Evolutionary conservation across 1,140 invertebrate species (phyloP).

Genomic region (Adoxophyes honmai): DNA sequence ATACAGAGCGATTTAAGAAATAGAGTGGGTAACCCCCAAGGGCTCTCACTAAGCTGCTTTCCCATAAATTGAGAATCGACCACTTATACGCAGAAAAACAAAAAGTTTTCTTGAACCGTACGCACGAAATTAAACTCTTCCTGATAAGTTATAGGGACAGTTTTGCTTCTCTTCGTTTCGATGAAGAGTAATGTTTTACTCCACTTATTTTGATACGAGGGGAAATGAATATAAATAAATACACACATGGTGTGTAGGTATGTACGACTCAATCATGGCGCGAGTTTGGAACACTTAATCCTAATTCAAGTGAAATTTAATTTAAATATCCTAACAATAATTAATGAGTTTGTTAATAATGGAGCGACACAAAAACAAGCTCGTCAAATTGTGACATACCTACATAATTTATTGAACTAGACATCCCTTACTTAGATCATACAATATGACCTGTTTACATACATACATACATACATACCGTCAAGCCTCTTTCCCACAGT

Average conservation of each 20-base stretch:
- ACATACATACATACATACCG: too few species aligned
- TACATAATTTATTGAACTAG: too few species aligned
- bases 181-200: slow-evolving; percentile 8
- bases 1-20: slow-evolving; percentile 44
- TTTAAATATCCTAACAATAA: too few species aligned
- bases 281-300: slow-evolving; percentile 21
- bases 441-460: too few species aligned
- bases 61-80: slow-evolving; percentile 53
- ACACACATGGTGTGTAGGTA: slow-evolving; percentile 17
- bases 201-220: slow-evolving; percentile 32
- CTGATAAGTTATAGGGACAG: slow-evolving; percentile 19
- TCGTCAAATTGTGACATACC: too few species aligned
- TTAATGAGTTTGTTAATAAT: too few species aligned
- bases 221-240: slow-evolving; percentile 34
- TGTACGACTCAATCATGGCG: slow-evolving; percentile 35
- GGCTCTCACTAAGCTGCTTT: slow-evolving; percentile 37
- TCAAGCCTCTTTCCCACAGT: too few species aligned
- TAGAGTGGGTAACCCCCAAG: slow-evolving; percentile 41
- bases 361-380: too few species aligned
- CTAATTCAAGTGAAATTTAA: too few species aligned
- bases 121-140: slow-evolving; percentile 15
- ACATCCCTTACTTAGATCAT: too few species aligned
- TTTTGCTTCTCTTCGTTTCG: slow-evolving; percentile 19
- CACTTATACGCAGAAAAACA: slow-evolving; percentile 38
- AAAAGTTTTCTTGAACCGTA: slow-evolving; percentile 18